Conservation (phyloP, 2,888 invertebrate species). For the Diaphora mendica region DNA sequence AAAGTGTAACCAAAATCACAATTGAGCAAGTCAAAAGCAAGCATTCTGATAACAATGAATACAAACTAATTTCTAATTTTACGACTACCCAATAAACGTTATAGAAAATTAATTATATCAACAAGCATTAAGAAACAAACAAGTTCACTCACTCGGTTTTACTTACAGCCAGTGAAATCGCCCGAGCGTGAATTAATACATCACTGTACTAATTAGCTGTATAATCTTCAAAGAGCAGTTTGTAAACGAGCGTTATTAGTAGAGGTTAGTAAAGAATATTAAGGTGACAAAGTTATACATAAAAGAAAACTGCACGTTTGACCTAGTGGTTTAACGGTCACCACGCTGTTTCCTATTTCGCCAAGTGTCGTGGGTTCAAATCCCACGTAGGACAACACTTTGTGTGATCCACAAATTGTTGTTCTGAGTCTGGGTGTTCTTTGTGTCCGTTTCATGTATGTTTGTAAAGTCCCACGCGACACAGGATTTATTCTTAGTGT, state of each 20-base stretch:
- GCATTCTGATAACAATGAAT: neutral
- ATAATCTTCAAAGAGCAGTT: constrained; percentile 50
- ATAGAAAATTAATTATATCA: constrained; percentile 16
- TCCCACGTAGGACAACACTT: too few species aligned
- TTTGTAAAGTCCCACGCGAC: too few species aligned
- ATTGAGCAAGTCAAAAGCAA: neutral
- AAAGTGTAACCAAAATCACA: neutral
- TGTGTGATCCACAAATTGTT: too few species aligned
- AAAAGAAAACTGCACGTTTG: neutral
- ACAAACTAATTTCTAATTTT: neutral
- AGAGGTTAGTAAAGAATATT: constrained; percentile 22
- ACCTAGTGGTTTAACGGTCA: too few species aligned
- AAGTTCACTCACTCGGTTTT: constrained; percentile 61
- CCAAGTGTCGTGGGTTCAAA: too few species aligned
- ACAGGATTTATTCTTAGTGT: too few species aligned
- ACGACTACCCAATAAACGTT: neutral
- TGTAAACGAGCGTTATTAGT: constrained; percentile 31
- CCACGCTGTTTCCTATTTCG: too few species aligned
- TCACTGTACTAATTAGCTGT: constrained; percentile 67
- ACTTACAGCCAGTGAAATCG: constrained; percentile 59
- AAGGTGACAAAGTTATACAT: neutral
- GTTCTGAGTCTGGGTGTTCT: too few species aligned
- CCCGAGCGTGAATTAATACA: constrained; percentile 64
- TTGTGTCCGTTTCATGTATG: too few species aligned
- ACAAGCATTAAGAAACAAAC: constrained; percentile 16